Percentiles rank a stretch among this genome's conserved stretches.
phyloP scores from a whole-genome alignment of 2,888 invertebrate species.

The Allolobophora icterica region DNA sequence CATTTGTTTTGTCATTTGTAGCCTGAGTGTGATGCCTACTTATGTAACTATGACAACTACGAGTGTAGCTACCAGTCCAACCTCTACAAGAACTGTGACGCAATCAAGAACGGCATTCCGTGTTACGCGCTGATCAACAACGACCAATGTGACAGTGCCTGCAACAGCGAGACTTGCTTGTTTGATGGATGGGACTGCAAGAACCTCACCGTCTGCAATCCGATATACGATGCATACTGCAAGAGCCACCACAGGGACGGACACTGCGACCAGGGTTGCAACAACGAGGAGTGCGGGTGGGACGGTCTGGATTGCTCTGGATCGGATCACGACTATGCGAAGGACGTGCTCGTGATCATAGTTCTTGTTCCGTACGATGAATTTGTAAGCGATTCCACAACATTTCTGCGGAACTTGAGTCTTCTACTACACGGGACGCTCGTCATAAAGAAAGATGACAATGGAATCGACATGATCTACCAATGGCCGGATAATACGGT shows the following conservation, averaged over 20 bases:
- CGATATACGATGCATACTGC: conserved; percentile 89
- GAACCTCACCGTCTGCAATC: conserved; percentile 69
- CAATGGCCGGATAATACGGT: conserved; percentile 72
- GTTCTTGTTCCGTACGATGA: conserved; percentile 73
- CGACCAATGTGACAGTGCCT: conserved; percentile 85
- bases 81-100: conserved; percentile 91
- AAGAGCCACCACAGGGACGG: conserved; percentile 91
- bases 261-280: conserved; percentile 91
- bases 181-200: conserved; percentile 95
- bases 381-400: conserved; percentile 69
- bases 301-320: conserved; percentile 87
- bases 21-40: conserved; percentile 84
- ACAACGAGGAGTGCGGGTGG: conserved; percentile 84
- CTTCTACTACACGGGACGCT: conserved; percentile 85
- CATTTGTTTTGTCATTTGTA: neutral
- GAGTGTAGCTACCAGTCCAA: conserved; percentile 86
- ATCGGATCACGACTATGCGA: conserved; percentile 69
- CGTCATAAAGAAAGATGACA: conserved; percentile 80
- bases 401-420: conserved; percentile 80
- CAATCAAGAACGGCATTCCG: conserved; percentile 69
- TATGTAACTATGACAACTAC: conserved; percentile 91
- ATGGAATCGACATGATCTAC: conserved; percentile 87
- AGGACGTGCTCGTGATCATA: conserved; percentile 84
- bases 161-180: conserved; percentile 90
- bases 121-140: conserved; percentile 94